Conservation (phyloP, 1,140 invertebrate genomes). For the Pachyrhynchus sulphureomaculatus region DNA sequence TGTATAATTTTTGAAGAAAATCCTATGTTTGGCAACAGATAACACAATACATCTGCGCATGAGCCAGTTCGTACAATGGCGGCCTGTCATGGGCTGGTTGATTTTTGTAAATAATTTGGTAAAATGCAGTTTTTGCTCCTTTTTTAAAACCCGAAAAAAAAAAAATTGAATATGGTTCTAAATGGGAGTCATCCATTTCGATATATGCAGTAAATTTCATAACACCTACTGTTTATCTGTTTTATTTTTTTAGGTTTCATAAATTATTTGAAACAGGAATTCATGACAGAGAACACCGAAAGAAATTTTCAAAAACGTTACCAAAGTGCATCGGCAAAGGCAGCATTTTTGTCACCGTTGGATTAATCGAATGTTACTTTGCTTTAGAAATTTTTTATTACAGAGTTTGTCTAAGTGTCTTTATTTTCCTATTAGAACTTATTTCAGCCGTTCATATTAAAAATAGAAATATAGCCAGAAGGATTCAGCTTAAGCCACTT, state of each 20-base stretch:
- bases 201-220: no score
- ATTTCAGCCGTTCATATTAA: neutral
- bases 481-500: neutral
- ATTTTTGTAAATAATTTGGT: no score
- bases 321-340: constrained; percentile 53
- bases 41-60: no score
- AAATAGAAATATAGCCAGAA: neutral
- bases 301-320: constrained; percentile 59
- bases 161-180: no score
- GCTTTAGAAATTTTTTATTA: constrained; percentile 36
- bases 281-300: constrained; percentile 54
- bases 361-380: constrained; percentile 40
- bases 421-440: constrained; percentile 22
- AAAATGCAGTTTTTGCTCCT: no score
- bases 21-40: no score
- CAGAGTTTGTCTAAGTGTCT: constrained; percentile 22
- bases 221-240: neutral
- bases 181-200: neutral
- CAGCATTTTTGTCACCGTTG: constrained; percentile 37
- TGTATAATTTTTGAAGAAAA: no score
- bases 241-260: constrained; percentile 52
- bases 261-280: constrained; percentile 61
- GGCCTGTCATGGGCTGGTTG: no score
- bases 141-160: no score
- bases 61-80: no score